Base-by-base conservation (phyloP, 2,113 vertebrate genomes). In the Colaptes auratus region DNA sequence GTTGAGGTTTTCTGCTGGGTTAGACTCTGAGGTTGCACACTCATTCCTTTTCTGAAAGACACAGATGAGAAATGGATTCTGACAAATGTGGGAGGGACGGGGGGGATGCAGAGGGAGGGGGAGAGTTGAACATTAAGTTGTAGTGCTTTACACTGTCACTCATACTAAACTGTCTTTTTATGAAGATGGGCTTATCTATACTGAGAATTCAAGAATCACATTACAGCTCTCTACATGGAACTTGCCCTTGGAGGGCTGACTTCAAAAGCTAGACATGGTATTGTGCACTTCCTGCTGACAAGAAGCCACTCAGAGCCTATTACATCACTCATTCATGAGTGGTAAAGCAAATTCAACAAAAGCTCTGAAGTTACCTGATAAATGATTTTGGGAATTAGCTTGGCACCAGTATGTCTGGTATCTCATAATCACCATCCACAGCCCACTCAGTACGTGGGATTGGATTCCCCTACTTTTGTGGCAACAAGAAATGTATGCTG, bases 371-470 rank as follows among this genome's bases (percentile, higher is more conserved):
- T 88, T 89, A 96, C 93, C 88, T 96, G 94, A 97, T 92, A 95
- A 89, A 94, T 5, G 35, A 75, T 67, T 90, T 69, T 73, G 39
- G 85, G 91, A 84, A 90, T 87, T 85, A 64, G 84, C 92, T 95
- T 94, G 97, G 97, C 97, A 98, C 97, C 97, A 96, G 89, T 2
- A 20, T 92, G 97, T 97, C 97, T 98, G 95, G 61, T 83, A 67
- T n/a, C 79, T 31, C 89, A 92, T 64, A 65, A 77, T 91, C 76
- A 80, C 1, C 46, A 95, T 77, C 78, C 82, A 90, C 69, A 91
- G 70, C 52, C 44, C 73, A 93, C 87, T 80, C 79, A 88, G 65
- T 30, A 85, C 27, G 10, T 7, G 7, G 60, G 78, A 94, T 88
- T 95, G 88, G 53, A 93, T 83, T 96, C 48, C 92, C 92, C 63